Base-by-base conservation (phyloP, 92 coral and sea anemone species). In the Phenganax stokvisi region DNA sequence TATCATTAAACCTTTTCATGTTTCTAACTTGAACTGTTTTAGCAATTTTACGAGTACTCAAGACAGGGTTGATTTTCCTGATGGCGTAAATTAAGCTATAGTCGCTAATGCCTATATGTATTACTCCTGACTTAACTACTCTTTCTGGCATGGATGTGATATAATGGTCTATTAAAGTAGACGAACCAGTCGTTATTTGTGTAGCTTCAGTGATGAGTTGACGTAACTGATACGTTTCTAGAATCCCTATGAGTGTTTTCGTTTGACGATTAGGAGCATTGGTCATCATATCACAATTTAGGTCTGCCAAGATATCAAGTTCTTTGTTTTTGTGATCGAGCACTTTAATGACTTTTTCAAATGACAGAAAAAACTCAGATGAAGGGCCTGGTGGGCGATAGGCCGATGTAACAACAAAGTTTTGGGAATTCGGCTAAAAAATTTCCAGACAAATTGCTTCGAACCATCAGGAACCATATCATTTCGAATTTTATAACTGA, bases 51-150 rank as follows among this genome's bases (percentile, higher is more conserved):
- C 51, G 76, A 20, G 77, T 9, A 84, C 58, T 76, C 31, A 56
- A 60, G 52, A 84, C 25, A 84, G 72, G 65, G 17, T 59, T 59
- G 12, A 59, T 59, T 59, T 59, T 59, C 10, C 65, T 59, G 17
- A 3, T 59, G 17, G 17, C 65, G 17, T 59, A 59, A 25, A 59
- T 59, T 59, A 59, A 12, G 4, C 3, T 59, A 59, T 59, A 25
- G 65, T 84, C 87, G 68, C 87, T 84, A 75, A 84, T 84, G 51
- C 87, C 83, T 54, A 37, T 77, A 65, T 77, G 87, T 51, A 84
- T 77, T 77, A 84, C 84, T 56, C 87, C 87, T 27, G 84, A 84
- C 72, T 57, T 17, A 11, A 56, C 15, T n/a, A 31, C 10, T 71
- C 25, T 30, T 71, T 47, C 76, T 29, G 76, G 56, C 25, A 8